Percentiles rank a stretch among this genome's conserved stretches.
Evolutionary conservation across 2,797 vertebrate species (phyloP).

Genomic region (Chiroxiphia lanceolata): DNA sequence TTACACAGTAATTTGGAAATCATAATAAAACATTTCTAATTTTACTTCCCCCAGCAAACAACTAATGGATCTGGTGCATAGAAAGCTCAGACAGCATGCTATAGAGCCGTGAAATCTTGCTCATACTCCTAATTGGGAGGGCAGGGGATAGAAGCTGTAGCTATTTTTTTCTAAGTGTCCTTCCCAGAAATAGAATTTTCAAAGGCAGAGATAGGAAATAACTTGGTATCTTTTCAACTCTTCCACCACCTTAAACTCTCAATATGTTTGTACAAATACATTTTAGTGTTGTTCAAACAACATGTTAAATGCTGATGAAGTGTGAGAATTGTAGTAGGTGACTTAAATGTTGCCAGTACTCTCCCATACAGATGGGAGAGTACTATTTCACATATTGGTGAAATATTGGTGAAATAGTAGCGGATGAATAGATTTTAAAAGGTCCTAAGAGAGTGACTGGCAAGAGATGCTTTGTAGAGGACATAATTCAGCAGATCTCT

Average conservation of each 20-base stretch:
- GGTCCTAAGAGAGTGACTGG: background rate
- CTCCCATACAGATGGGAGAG: background rate
- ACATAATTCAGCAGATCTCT: background rate
- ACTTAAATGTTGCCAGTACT: background rate
- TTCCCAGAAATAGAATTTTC: constrained; percentile 22
- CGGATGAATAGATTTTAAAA: background rate
- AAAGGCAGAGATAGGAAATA: constrained; percentile 1
- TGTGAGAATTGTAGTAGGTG: background rate
- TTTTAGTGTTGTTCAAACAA: background rate
- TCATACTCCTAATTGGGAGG: constrained; percentile 42
- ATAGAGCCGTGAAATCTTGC: background rate
- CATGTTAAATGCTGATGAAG: background rate
- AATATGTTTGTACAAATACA: background rate
- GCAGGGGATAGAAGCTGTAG: background rate
- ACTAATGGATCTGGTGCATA: constrained; percentile 58
- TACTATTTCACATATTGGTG: too few relatives aligned
- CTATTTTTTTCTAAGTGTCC: background rate
- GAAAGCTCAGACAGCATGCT: constrained; percentile 51
- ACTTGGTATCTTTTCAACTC: background rate
- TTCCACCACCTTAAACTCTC: background rate
- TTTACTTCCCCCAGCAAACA: constrained; percentile 72
- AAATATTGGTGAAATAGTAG: background rate
- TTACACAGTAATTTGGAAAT: constrained; percentile 77
- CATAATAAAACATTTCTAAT: constrained; percentile 79
- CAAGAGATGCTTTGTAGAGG: background rate